These are phyloP conservation scores for Amblyjoppa proteus DNA, from an alignment of 2,888 invertebrate genomes.

Conservation along the genomic window DNA sequence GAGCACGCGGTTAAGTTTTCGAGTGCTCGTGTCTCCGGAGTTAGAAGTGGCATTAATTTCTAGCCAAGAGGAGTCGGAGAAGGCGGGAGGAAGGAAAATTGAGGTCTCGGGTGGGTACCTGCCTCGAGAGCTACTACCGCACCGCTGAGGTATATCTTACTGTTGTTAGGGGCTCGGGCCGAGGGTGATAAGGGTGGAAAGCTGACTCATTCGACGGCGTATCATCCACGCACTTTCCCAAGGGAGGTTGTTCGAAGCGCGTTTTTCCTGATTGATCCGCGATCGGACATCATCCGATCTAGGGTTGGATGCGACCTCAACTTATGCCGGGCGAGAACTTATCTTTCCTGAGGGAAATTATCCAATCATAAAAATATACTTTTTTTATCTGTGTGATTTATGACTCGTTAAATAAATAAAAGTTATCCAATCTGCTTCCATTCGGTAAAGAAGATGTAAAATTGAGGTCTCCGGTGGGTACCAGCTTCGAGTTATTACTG, in stretches of 20 bases:
- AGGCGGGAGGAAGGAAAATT: constrained; percentile 56
- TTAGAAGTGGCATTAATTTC: constrained; percentile 80
- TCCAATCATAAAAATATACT: no score
- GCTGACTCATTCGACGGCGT: constrained; percentile 53
- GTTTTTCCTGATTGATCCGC: constrained; percentile 16
- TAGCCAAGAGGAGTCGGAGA: constrained; percentile 65
- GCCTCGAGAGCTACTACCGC: constrained; percentile 50
- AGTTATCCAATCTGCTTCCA: no score
- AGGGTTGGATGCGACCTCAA: not conserved
- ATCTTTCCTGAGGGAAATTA: no score
- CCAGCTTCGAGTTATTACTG: constrained; percentile 47
- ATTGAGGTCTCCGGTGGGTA: constrained; percentile 59
- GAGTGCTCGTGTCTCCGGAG: constrained; percentile 78
- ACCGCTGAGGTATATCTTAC: constrained; percentile 37
- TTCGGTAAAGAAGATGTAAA: constrained; percentile 22
- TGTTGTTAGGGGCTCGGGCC: constrained; percentile 40
- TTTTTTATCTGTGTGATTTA: no score
- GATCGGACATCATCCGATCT: constrained; percentile 2
- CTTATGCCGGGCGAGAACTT: not conserved
- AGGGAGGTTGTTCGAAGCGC: constrained; percentile 4
- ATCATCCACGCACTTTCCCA: not conserved
- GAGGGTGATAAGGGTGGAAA: constrained; percentile 16
- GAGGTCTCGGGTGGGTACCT: constrained; percentile 61
- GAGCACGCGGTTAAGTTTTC: constrained; percentile 75
- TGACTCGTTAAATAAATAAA: no score